Base-by-base conservation (phyloP, 2,113 vertebrate genomes). In the Ellobius talpinus region DNA sequence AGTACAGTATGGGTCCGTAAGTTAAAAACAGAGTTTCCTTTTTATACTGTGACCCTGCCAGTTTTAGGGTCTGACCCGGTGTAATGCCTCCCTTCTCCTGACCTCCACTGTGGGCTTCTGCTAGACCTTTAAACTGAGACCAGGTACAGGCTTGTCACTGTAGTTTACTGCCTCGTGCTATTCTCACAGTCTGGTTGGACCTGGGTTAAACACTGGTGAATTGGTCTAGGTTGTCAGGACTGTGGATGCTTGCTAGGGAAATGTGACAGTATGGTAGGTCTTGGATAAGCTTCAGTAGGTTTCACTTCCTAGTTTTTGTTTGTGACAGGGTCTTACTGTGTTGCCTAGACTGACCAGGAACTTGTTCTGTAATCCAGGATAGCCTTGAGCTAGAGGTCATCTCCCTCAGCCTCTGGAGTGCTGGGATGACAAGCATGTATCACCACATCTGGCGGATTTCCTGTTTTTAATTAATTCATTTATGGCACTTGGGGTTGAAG, bases 41-140 rank as follows among this genome's bases (percentile, higher is more conserved):
- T 92, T 86, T 81, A 39, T 24, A 55, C 0, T 52, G 39, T 85
- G 86, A 94, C 77, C n/a, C 89, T 93, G 85, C 45, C 58, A 81
- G 61, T 96, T 92, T 86, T n/a, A 93, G 55, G 55, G 24, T 89
- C 87, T 96, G 91, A 68, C 13, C 4, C 47, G 55, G 16, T 61
- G 66, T 63, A 50, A 0, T 33, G 55, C 5, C 85, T 74, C 77
- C 45, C 26, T 33, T 74, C 66, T 89, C 65, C 88, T 82, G 26
- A 52, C 81, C 72, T 81, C 36, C 45, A 24, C 14, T 16, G 1
- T 3, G 10, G 52, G 88, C 87, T 93, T 76, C 45, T 55, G 68
- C 87, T 82, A 84, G 39, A n/a, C 68, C 66, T 88, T 7, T 11
- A 92, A 8, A 50, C 76, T 21, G 78, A 96, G 33, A 66, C 50